These are phyloP conservation scores for Cephus pulcher DNA, from an alignment of 2,888 invertebrate species.

Conservation along the genomic window DNA sequence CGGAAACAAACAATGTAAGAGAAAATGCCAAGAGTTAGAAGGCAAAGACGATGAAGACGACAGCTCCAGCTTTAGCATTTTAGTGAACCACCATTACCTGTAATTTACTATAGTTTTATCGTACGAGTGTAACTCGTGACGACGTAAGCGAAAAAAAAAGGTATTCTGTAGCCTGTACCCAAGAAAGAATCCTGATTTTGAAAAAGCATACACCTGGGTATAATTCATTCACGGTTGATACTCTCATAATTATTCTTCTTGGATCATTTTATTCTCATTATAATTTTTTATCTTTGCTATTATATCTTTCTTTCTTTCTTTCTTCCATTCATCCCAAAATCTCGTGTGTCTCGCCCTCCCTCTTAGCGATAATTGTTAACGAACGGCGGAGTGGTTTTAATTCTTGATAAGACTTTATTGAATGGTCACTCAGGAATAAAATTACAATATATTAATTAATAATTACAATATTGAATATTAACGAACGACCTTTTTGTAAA, in stretches of 20 bases:
- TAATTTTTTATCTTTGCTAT: background rate
- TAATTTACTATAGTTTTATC: slow-evolving; percentile 26
- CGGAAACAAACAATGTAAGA: slow-evolving; percentile 16
- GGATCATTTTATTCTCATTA: background rate
- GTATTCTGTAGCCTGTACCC: slow-evolving; percentile 5
- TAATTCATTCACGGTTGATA: slow-evolving; percentile 19
- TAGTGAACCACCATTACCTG: slow-evolving; percentile 24
- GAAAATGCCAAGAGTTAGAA: background rate
- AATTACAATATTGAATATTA: slow-evolving; percentile 52
- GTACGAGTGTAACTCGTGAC: slow-evolving; percentile 13
- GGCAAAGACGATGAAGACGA: background rate
- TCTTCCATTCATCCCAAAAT: background rate
- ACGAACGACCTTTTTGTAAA: slow-evolving; percentile 58
- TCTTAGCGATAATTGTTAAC: background rate
- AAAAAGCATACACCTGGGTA: slow-evolving; percentile 12
- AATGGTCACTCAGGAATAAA: slow-evolving; percentile 59
- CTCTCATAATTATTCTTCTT: background rate
- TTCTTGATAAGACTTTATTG: slow-evolving; percentile 38
- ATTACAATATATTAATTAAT: slow-evolving; percentile 45
- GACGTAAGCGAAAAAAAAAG: background rate
- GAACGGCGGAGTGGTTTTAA: slow-evolving; percentile 2
- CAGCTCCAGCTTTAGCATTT: slow-evolving; percentile 17
- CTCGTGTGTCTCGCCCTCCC: background rate
- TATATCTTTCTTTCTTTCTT: background rate
- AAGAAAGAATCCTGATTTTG: slow-evolving; percentile 5